phyloP scores from a whole-genome alignment of 2,113 vertebrate genomes.

The Epinephelus moara region DNA sequence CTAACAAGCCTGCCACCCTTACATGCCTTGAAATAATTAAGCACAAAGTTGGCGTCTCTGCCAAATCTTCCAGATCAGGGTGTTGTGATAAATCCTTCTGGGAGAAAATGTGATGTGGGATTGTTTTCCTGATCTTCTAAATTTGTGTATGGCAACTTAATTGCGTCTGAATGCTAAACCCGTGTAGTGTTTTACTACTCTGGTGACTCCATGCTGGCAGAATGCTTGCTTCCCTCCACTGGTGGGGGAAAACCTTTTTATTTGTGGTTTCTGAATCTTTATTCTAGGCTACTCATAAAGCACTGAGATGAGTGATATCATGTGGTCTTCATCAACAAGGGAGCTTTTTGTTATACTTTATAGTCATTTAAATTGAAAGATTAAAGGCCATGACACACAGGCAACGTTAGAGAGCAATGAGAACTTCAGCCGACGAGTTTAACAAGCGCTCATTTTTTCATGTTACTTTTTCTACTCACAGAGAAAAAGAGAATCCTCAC shows the following conservation, averaged over 20 bases:
- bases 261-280: conserved; percentile 76
- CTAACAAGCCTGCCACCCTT: conserved; percentile 38
- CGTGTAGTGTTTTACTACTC: conserved; percentile 70
- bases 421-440: conserved; percentile 40
- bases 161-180: conserved; percentile 65
- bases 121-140: conserved; percentile 67
- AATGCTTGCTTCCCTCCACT: conserved; percentile 57
- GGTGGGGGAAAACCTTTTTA: conserved; percentile 67
- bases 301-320: conserved; percentile 74
- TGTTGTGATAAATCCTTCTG: conserved; percentile 54
- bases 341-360: conserved; percentile 70
- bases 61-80: conserved; percentile 48
- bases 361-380: conserved; percentile 57
- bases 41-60: conserved; percentile 30
- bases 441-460: conserved; percentile 31
- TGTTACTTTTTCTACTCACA: background rate
- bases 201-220: conserved; percentile 71
- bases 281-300: conserved; percentile 74
- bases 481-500: background rate
- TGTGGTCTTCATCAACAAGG: conserved; percentile 71
- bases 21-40: conserved; percentile 68
- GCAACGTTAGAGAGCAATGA: conserved; percentile 46
- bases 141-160: conserved; percentile 72
- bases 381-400: conserved; percentile 70
- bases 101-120: conserved; percentile 68